Evolutionary conservation across 2,888 invertebrate species (phyloP), one percentile per base, ranked within the genome.

Genomic region (Vanessa cardui): DNA sequence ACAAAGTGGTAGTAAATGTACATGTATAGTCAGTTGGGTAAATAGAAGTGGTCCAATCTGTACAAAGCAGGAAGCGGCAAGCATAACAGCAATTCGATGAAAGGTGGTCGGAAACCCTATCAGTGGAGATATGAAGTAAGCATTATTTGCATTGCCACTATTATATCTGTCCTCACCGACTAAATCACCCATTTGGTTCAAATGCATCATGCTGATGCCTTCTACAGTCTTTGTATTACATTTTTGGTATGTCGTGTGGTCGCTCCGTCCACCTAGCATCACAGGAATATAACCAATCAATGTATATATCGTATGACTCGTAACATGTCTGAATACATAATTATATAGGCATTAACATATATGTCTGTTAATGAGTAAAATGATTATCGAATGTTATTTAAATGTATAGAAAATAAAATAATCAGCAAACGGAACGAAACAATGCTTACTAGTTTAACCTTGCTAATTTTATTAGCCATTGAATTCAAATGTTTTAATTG

Each of bases 211-310:
- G 78, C 80, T 77, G 83, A 89, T 85, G 86, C 87, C 86, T 68
- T 88, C 86, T 76, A 84, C 76, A 64, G 77, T 79, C 75, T 83
- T 80, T 80, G 80, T 68, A 81, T 86, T 81, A 85, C 76, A 77
- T 78, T 83, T 83, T 74, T 74, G 73, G 74, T 77, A 72, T 75
- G 81, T 74, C 69, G 81, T 74, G 78, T 76, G 80, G 81, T 87
- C 89, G 84, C 88, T 90, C 92, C 92, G 90, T 84, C 92, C 92
- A 92, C 92, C 92, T 92, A 91, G 80, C 92, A 91, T 89, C 90
- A 80, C 68, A 74, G 63, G 71, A 76, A 62, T 70, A 65, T 59
- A 50, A 54, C 52, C 52, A 54, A 54, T 54, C 52, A 54, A 16
- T 54, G 16, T 54, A 54, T 54, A 54, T 21, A 31, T 54, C 16